Percentiles rank a stretch among this genome's conserved stretches.
phyloP scores from a whole-genome alignment of 2,797 vertebrate genomes.

The Takifugu rubripes region DNA sequence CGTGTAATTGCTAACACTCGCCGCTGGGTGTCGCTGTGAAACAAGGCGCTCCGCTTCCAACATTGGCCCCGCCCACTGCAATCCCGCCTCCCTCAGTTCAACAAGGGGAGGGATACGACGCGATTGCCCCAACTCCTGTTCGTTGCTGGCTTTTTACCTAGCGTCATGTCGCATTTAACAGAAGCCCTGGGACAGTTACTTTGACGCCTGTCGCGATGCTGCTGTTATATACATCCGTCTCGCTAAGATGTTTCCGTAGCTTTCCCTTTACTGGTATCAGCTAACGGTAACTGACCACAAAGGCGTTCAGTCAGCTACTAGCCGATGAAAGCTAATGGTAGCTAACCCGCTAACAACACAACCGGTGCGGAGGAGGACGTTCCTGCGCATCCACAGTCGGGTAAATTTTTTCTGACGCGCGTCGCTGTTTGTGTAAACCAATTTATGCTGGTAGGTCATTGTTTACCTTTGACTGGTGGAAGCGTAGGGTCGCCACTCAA shows the following conservation, averaged over 20 bases:
- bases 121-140: slow-evolving; percentile 35
- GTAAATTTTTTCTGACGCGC: slow-evolving; percentile 43
- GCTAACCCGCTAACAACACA: slow-evolving; percentile 64
- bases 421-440: slow-evolving; percentile 7
- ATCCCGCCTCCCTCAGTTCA: slow-evolving; percentile 62
- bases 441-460: slow-evolving; percentile 8
- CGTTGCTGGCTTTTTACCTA: slow-evolving; percentile 25
- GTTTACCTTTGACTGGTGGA: neutral
- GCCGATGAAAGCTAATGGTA: slow-evolving; percentile 48
- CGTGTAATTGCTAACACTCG: no score
- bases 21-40: slow-evolving; percentile 48
- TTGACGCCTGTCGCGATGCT: slow-evolving; percentile 14
- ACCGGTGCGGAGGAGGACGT: slow-evolving; percentile 50
- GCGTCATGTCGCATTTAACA: slow-evolving; percentile 17
- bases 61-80: slow-evolving; percentile 28
- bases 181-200: neutral
- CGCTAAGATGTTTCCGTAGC: slow-evolving; percentile 6
- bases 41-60: neutral
- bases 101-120: slow-evolving; percentile 58
- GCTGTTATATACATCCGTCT: neutral
- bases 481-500: slow-evolving; percentile 24
- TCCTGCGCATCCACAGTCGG: slow-evolving; percentile 24
- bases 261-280: slow-evolving; percentile 5
- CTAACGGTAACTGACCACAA: slow-evolving; percentile 50
- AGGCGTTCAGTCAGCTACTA: slow-evolving; percentile 48